Evolutionary conservation across 2,797 vertebrate species (phyloP).

Genomic region (Myotis vivesi): DNA sequence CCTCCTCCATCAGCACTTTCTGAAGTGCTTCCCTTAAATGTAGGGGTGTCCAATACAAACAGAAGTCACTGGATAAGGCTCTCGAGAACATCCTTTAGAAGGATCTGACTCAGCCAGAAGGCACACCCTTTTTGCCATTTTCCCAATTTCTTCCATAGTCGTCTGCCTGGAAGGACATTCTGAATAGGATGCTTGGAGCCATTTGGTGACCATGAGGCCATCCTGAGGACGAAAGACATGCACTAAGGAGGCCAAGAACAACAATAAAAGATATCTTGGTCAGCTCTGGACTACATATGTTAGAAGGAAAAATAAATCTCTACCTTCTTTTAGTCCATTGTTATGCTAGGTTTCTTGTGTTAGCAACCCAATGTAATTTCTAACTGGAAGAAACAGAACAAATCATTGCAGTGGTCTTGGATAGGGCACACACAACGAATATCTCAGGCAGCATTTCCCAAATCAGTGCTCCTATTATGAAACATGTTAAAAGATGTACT

Average conservation of each 20-base stretch:
- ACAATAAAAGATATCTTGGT: not conserved
- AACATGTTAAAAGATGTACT: not conserved
- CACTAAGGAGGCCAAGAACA: not conserved
- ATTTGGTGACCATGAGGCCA: not conserved
- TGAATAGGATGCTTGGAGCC: slow-evolving; percentile 1
- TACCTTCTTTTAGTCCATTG: not conserved
- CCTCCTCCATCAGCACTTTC: not conserved
- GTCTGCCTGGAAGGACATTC: not conserved
- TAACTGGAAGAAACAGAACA: not conserved
- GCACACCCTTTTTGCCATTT: not conserved
- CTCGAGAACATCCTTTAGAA: slow-evolving; percentile 21
- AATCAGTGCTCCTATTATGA: not conserved
- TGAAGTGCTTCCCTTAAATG: not conserved
- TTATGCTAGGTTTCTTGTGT: not conserved
- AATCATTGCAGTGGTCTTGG: not conserved
- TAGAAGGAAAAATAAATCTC: not conserved
- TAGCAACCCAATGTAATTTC: not conserved
- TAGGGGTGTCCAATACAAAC: not conserved
- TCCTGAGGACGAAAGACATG: not conserved
- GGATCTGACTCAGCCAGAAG: not conserved
- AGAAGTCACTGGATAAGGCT: not conserved
- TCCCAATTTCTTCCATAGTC: not conserved
- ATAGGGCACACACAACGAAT: not conserved
- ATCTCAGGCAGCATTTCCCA: not conserved
- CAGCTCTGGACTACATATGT: not conserved